Evolutionary conservation across 2,888 invertebrate genomes (phyloP), one percentile per base, ranked within the genome.

Genomic region (Tethea ocularis): DNA sequence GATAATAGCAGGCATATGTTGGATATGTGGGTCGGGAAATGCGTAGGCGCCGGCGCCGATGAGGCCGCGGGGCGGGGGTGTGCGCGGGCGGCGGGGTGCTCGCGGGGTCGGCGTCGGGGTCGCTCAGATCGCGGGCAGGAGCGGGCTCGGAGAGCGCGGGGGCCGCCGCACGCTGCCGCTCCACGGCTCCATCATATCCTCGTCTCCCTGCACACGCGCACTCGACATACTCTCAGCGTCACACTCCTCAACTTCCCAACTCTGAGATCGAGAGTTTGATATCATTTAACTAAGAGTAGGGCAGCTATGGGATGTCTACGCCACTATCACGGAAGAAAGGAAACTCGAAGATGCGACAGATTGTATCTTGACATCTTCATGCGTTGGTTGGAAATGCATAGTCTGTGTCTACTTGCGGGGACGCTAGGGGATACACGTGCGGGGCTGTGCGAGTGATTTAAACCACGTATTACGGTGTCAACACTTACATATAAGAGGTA

Each of bases 181-280:
- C 93, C 93, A 94, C 83, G 89, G 83, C 88, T 93, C 93, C 93
- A 94, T 94, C 94, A 94, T 91, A 94, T 94, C 92, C 93, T 94
- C 93, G 94, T 94, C 93, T 94, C 94, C 94, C 94, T 94, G 91
- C 86, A 92, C 92, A 92, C 88, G 91, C 78, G 90, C 86, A 93
- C 92, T 91, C 91, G 92, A 93, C 91, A 92, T 93, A 92, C 91
- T 91, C 91, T 92, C 92, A 88, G 89, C 91, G 77, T 91, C 91
- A 90, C 87, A 91, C 87, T 88, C 89, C 86, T 89, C 91, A 91
- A 91, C 89, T 88, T 91, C 91, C 91, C 90, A 91, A 89, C 87
- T 91, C 91, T 92, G 92, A 91, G 91, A 89, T 85, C 89, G 91
- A 91, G 90, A 90, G 86, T 86, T 88, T 83, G 78, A 83, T 83